Evolutionary conservation across 2,797 vertebrate species (phyloP), one percentile per base, ranked within the genome.

Genomic region (Ctenopoma kingsleyae): DNA sequence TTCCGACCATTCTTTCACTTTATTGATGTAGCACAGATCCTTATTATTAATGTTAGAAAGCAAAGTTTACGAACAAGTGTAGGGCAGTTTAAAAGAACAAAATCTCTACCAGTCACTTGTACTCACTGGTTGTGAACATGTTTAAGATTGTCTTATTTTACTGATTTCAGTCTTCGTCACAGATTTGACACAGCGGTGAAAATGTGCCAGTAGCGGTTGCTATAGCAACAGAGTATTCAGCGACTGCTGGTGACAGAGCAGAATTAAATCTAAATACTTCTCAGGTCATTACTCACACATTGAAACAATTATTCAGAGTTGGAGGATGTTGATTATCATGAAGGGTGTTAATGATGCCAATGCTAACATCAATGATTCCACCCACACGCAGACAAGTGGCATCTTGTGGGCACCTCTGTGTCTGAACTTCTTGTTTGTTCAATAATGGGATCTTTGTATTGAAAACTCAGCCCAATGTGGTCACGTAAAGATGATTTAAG

Each of bases 371-470:
- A 16, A 41, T 25, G 23, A 66, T 38, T 64, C 68, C 48, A 63
- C 78, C 67, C 50, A 75, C 71, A 59, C 48, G 53, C 41, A 53
- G 62, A 51, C 70, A 61, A 35, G 51, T 66, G 55, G 47, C 27
- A 46, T 22, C 56, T 43, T 50, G 36, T 44, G 15, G 27, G n/a
- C 22, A 44, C 46, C 53, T 25, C 13, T 46, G 8, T n/a, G 54
- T 44, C 35, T 48, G 8, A 52, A 25, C 36, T 32, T n/a, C 19
- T 13, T 6, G 8, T 48, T 55, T 49, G 20, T 22, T 49, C 16
- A 52, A 5, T 6, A 9, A 13, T 59, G 22, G 22, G 41, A 6
- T 20, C 3, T 58, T 43, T 36, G 16, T 10, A n/a, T 36, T 47
- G 10, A 49, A 30, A 5, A 25, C 1, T 47, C 11, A 11, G 5